Evolutionary conservation across 2,113 vertebrate genomes (phyloP).

Genomic region (Gorsachius goisagi): DNA sequence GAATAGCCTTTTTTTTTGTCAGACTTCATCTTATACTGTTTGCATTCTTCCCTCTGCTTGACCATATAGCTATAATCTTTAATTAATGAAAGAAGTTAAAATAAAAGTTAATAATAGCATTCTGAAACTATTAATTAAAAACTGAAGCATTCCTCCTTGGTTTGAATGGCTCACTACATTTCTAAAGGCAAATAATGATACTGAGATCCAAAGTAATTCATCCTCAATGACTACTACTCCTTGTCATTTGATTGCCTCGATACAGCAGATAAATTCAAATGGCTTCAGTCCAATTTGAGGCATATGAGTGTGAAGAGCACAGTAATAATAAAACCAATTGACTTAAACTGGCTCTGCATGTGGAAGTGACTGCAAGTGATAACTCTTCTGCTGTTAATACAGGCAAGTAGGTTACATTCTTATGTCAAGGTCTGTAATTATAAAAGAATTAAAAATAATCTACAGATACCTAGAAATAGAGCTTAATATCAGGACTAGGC

Average conservation of each 20-base stretch:
- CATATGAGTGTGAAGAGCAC: conserved; percentile 52
- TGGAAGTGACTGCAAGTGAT: background rate
- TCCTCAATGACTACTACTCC: conserved; percentile 41
- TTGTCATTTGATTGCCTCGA: conserved; percentile 28
- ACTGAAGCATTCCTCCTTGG: background rate
- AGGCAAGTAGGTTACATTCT: background rate
- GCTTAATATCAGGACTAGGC: background rate
- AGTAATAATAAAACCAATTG: conserved; percentile 47
- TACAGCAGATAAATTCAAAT: conserved; percentile 48
- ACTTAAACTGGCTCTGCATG: background rate
- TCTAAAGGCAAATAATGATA: conserved; percentile 8
- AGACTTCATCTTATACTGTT: background rate
- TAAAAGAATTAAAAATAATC: conserved; percentile 16
- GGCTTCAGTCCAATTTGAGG: conserved; percentile 26
- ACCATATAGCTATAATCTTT: background rate
- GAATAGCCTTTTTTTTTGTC: background rate
- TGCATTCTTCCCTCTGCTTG: background rate
- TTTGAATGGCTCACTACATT: background rate
- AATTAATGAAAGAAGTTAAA: conserved; percentile 3
- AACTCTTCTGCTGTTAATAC: background rate
- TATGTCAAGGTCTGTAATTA: background rate
- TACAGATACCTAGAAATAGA: background rate
- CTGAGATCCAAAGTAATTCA: conserved; percentile 18
- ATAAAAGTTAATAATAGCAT: conserved; percentile 4
- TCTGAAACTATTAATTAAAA: conserved; percentile 28